Conservation (phyloP, 2,888 invertebrate species). For the Trissolcus japonicus region DNA sequence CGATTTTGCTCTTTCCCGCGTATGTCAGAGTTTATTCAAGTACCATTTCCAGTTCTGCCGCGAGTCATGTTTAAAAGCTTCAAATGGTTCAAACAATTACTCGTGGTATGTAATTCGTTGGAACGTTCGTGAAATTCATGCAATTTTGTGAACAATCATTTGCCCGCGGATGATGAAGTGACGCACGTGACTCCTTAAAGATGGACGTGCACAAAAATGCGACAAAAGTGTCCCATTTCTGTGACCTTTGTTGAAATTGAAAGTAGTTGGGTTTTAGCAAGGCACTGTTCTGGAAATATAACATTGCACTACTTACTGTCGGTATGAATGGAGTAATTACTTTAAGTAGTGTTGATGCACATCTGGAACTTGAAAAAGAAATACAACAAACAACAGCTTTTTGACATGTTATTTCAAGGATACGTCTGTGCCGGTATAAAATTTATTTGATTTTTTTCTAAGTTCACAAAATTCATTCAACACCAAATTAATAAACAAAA, state of each 20-base stretch:
- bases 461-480: neutral
- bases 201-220: slow-evolving; percentile 23
- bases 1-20: slow-evolving; percentile 14
- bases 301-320: slow-evolving; percentile 41
- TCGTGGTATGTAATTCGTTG: neutral
- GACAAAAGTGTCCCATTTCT: slow-evolving; percentile 41
- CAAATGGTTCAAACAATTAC: neutral
- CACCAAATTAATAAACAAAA: neutral
- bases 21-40: slow-evolving; percentile 16
- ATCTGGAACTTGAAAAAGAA: slow-evolving; percentile 28
- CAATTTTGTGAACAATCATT: slow-evolving; percentile 9
- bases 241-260: slow-evolving; percentile 52
- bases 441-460: no score
- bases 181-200: slow-evolving; percentile 16
- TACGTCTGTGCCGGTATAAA: neutral
- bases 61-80: neutral
- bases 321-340: slow-evolving; percentile 51
- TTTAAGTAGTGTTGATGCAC: slow-evolving; percentile 39
- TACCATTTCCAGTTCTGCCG: neutral
- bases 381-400: neutral
- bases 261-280: slow-evolving; percentile 26
- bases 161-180: slow-evolving; percentile 1
- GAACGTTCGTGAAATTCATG: neutral
- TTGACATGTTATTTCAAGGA: neutral
- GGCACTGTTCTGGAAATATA: slow-evolving; percentile 24